Base-by-base conservation (phyloP, 2,888 invertebrate genomes). In the Sinhomidia bicolor region DNA sequence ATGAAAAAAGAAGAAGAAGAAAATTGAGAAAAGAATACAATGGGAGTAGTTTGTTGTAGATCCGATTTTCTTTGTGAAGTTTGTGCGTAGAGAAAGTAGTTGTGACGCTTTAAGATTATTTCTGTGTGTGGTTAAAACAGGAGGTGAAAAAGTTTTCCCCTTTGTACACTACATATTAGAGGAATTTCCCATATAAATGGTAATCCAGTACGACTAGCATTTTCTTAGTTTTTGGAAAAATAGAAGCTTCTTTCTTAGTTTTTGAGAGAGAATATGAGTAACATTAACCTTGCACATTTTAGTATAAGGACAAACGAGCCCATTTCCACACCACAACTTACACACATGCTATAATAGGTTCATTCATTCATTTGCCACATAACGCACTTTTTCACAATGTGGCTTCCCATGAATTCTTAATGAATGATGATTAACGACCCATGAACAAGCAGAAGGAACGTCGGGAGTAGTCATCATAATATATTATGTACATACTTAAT, bases 381-480 rank as follows among this genome's bases (percentile, higher is more conserved):
- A 80, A 62, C 62, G 60, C 80, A 80, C 80, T 62, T 78, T 78
- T 57, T 80, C 80, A 80, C 62, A 80, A 82, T 82, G 68, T 68
- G 82, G 82, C 68, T 82, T 65, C 54, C 80, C 82, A 82, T 82
- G 82, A 82, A 82, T 82, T 54, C 82, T 65, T 82, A 82, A 82
- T 82, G 82, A 82, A 82, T 82, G 82, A 82, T 82, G 82, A 82
- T 82, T 82, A 82, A 82, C 82, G 82, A 82, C 26, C 82, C 82
- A 82, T 82, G 82, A 82, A 82, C 51, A 26, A 47, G 62, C 20
- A 44, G 82, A 47, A 17, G 51, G 14, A 76, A 76, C n/a, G 10
- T 14, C 17, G 47, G 17, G 32, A 76, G 57, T 36, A 78, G 47
- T 20, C 74, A 60, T 20, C 23, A 60, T 1, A 17, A 60, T 47